Evolutionary conservation across 2,888 invertebrate species (phyloP).

Genomic region (Alloscopus bannaensis): DNA sequence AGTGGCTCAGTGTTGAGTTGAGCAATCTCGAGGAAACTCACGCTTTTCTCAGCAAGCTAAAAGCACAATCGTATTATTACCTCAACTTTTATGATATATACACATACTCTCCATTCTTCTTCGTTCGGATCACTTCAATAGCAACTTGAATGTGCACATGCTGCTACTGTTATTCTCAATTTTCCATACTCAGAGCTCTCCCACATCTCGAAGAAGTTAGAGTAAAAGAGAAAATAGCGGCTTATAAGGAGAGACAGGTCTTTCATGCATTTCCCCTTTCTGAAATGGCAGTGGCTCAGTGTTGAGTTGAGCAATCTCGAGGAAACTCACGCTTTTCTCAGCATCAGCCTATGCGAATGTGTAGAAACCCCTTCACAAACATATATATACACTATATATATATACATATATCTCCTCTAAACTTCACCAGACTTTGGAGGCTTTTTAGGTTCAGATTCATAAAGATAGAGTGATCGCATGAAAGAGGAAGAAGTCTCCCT

Average conservation of each 20-base stretch:
- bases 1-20: constrained; percentile 50
- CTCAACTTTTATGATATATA: no score
- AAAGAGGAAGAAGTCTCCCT: constrained; percentile 28
- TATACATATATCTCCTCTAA: no score
- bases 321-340: background rate
- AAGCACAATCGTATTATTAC: no score
- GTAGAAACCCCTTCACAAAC: constrained; percentile 22
- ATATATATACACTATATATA: no score
- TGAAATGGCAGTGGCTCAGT: no score
- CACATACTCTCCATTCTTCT: constrained; percentile 17
- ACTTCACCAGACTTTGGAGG: no score
- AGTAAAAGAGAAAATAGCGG: background rate
- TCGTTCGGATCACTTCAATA: background rate
- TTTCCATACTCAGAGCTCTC: no score
- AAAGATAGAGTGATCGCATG: constrained; percentile 12
- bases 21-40: constrained; percentile 38
- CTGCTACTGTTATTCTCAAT: no score
- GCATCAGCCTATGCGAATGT: no score
- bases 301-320: constrained; percentile 51
- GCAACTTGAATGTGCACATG: constrained; percentile 14
- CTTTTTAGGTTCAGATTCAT: no score
- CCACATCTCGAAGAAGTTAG: no score
- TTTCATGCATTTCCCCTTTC: constrained; percentile 26
- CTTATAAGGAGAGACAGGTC: constrained; percentile 27
- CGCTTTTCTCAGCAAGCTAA: background rate